These are phyloP conservation scores for Phalacrocorax pelagicus DNA, from an alignment of 2,113 vertebrate species.

Conservation along the genomic window DNA sequence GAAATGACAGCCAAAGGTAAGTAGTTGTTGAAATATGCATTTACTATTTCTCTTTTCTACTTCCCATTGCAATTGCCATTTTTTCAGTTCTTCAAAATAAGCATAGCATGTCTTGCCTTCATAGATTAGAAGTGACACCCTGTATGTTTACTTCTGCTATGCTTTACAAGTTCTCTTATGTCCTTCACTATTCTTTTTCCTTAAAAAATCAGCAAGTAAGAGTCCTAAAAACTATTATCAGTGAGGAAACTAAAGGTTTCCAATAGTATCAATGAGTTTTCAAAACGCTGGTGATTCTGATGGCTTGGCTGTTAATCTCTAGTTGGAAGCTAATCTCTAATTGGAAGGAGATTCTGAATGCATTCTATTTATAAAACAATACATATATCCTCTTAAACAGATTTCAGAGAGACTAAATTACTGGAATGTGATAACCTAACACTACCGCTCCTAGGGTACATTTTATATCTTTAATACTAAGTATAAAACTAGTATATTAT, in stretches of 20 bases:
- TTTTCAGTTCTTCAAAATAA: background rate
- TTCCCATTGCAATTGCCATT: background rate
- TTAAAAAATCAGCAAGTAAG: background rate
- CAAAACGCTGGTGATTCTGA: background rate
- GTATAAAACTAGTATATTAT: background rate
- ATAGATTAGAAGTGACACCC: background rate
- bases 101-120: background rate
- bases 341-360: background rate
- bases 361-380: background rate
- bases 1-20: background rate
- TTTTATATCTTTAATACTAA: background rate
- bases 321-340: background rate
- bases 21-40: background rate
- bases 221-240: background rate
- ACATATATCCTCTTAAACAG: background rate
- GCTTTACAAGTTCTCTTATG: background rate
- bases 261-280: background rate
- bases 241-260: background rate
- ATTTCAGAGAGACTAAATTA: background rate
- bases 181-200: background rate
- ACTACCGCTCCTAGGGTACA: background rate
- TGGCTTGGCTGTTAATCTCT: background rate
- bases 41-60: background rate
- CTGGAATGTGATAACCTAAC: rapidly evolving
- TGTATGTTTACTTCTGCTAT: background rate